phyloP scores from a whole-genome alignment of 1,140 invertebrate species.

The Pygmarrhopalites habei region DNA sequence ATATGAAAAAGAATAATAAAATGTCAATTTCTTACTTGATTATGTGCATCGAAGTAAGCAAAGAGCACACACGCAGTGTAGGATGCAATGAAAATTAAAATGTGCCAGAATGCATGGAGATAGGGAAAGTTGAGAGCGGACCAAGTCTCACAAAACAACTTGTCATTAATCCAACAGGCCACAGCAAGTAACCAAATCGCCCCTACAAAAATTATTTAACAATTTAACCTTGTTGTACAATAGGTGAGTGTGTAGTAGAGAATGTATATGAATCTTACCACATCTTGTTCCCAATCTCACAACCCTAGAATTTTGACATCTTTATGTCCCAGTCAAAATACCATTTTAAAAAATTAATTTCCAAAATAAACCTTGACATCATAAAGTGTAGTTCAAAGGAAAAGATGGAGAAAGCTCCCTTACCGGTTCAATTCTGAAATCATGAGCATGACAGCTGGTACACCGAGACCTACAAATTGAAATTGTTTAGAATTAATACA shows the following conservation, averaged over 20 bases:
- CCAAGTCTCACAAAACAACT: conserved; percentile 69
- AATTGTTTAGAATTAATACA: no score
- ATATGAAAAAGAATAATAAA: not conserved
- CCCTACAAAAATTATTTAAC: no score
- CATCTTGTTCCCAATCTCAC: conserved; percentile 21
- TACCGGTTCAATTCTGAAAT: conserved; percentile 59
- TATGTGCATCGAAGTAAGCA: conserved; percentile 66
- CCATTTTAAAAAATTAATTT: no score
- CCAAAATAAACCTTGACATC: no score
- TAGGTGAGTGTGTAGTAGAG: no score
- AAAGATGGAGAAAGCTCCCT: conserved; percentile 9
- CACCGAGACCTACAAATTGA: no score
- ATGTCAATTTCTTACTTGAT: conserved; percentile 50
- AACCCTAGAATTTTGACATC: conserved; percentile 21
- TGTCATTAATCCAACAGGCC: conserved; percentile 67
- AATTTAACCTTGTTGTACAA: no score
- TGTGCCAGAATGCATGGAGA: conserved; percentile 70
- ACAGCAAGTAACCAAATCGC: conserved; percentile 61
- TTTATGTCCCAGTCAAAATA: no score
- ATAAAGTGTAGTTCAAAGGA: no score
- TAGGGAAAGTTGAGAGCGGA: conserved; percentile 66
- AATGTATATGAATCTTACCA: no score
- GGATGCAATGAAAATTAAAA: conserved; percentile 68
- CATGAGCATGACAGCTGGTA: conserved; percentile 60
- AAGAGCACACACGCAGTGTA: conserved; percentile 58